phyloP scores from a whole-genome alignment of 2,797 vertebrate species.

The Sebastes cheni region DNA sequence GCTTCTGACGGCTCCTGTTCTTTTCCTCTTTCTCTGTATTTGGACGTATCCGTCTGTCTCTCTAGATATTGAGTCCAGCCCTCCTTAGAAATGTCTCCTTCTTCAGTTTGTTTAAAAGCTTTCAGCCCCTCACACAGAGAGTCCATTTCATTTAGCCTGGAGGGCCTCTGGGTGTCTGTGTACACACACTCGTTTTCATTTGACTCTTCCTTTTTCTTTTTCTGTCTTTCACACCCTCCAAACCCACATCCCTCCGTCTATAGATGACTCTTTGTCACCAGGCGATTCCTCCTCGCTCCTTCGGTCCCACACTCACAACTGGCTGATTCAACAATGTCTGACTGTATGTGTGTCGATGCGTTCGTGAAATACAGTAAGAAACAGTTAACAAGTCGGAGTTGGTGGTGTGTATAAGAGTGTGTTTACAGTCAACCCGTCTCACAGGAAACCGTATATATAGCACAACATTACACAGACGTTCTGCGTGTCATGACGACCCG shows the following conservation, averaged over 20 bases:
- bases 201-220: constrained; percentile 41
- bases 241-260: constrained; percentile 36
- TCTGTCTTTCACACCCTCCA: constrained; percentile 48
- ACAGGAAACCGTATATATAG: too few species aligned
- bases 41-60: constrained; percentile 22
- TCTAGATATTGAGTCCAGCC: constrained; percentile 36
- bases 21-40: neutral
- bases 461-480: too few species aligned
- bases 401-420: neutral
- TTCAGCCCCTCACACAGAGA: constrained; percentile 40
- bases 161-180: constrained; percentile 54
- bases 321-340: neutral
- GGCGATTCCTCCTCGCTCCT: constrained; percentile 5
- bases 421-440: neutral
- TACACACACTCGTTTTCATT: constrained; percentile 60
- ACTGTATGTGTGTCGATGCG: neutral
- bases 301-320: constrained; percentile 16
- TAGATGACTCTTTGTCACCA: constrained; percentile 38
- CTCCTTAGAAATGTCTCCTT: constrained; percentile 24
- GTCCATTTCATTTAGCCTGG: constrained; percentile 58
- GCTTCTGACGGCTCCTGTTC: neutral
- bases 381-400: neutral
- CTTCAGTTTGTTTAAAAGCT: constrained; percentile 70
- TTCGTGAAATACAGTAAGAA: constrained; percentile 4
- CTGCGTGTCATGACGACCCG: too few species aligned